These are phyloP conservation scores for Euproctis similis DNA, from an alignment of 2,888 invertebrate species.

Conservation along the genomic window DNA sequence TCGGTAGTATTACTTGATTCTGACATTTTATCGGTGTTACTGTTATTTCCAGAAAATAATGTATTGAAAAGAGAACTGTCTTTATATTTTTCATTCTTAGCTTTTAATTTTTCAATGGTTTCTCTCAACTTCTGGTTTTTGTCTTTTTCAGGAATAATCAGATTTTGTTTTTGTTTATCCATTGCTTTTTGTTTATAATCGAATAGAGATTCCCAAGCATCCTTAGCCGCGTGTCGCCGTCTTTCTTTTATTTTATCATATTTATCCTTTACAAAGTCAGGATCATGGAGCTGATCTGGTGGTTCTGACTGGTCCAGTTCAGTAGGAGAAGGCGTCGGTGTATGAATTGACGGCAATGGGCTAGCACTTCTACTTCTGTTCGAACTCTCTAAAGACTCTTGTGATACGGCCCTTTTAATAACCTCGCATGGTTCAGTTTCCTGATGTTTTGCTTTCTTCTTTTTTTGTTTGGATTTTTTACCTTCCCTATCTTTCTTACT, in stretches of 20 bases:
- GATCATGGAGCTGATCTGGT: constrained; percentile 40
- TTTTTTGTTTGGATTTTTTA: constrained; percentile 68
- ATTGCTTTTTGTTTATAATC: constrained; percentile 59
- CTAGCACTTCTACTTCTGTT: constrained; percentile 62
- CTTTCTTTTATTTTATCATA: constrained; percentile 79
- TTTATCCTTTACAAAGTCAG: constrained; percentile 73
- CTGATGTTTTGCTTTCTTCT: constrained; percentile 58
- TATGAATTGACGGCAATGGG: constrained; percentile 64
- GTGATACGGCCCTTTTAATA: constrained; percentile 37
- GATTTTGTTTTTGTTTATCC: constrained; percentile 54
- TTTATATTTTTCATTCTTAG: constrained; percentile 76
- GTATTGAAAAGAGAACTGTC: constrained; percentile 48
- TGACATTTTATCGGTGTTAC: constrained; percentile 32
- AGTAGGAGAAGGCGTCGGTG: constrained; percentile 56
- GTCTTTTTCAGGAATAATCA: constrained; percentile 56
- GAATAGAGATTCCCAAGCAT: constrained; percentile 64
- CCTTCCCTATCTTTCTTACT: constrained; percentile 59
- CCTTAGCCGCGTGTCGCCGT: constrained; percentile 67
- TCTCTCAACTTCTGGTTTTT: constrained; percentile 70
- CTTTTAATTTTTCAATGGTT: constrained; percentile 79
- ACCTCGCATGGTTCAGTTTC: constrained; percentile 31
- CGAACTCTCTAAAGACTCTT: constrained; percentile 58
- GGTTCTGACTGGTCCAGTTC: constrained; percentile 32
- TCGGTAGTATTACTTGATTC: constrained; percentile 37
- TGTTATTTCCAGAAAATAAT: constrained; percentile 41